These are phyloP conservation scores for Buceros bicornis DNA, from an alignment of 2,797 vertebrate genomes.

Conservation along the genomic window DNA sequence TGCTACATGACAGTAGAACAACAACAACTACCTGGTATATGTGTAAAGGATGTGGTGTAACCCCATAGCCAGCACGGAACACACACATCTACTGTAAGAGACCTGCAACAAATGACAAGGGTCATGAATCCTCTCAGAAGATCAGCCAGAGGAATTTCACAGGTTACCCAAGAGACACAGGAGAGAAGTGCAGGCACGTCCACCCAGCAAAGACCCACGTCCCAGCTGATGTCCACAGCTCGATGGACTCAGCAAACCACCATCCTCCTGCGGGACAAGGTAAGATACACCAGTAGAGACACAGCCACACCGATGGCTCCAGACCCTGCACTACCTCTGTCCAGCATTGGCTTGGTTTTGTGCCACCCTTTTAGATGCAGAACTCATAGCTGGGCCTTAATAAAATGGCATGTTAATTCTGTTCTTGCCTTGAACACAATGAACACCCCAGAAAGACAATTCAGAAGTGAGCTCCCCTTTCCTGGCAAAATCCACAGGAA, in stretches of 20 bases:
- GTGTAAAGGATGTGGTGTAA: not conserved
- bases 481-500: not conserved
- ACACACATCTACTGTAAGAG: not conserved
- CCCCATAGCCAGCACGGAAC: not conserved
- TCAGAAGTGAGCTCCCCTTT: not conserved
- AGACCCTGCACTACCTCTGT: not conserved
- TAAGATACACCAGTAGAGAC: too few species aligned
- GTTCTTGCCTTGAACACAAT: not conserved
- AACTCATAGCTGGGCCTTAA: not conserved
- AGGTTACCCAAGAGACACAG: too few species aligned
- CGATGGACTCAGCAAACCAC: too few species aligned
- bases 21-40: not conserved
- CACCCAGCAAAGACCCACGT: too few species aligned
- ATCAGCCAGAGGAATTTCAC: too few species aligned
- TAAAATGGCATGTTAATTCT: not conserved
- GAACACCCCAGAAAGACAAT: not conserved
- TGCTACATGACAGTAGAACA: not conserved
- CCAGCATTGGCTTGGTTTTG: not conserved
- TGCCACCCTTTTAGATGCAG: not conserved
- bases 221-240: too few species aligned
- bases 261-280: too few species aligned
- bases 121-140: too few species aligned
- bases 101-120: too few species aligned
- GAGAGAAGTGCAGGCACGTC: too few species aligned
- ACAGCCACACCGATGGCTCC: not conserved